These are phyloP conservation scores for Antheraea pernyi DNA, from an alignment of 1,140 invertebrate species.

Conservation along the genomic window DNA sequence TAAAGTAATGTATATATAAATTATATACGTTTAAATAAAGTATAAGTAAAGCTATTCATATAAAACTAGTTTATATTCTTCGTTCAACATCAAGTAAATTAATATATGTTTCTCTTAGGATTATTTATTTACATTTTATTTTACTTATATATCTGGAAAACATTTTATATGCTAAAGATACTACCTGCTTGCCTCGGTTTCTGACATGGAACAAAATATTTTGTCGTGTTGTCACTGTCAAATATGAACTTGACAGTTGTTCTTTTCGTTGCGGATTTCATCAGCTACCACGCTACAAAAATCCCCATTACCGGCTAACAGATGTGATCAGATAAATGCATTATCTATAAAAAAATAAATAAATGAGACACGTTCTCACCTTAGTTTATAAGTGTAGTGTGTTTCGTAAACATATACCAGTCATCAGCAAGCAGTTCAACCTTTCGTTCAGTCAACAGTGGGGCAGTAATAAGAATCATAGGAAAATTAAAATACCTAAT, in stretches of 20 bases:
- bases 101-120: too few relatives aligned
- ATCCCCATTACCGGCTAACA: constrained; percentile 44
- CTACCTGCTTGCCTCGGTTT: too few relatives aligned
- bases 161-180: too few relatives aligned
- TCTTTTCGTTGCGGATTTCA: constrained; percentile 34
- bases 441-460: constrained; percentile 72
- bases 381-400: constrained; percentile 67
- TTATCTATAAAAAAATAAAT: constrained; percentile 26
- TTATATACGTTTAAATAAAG: too few relatives aligned
- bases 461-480: constrained; percentile 87
- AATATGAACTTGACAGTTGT: not conserved
- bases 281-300: constrained; percentile 61
- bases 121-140: too few relatives aligned
- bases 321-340: constrained; percentile 36
- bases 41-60: too few relatives aligned
- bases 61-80: too few relatives aligned
- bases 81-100: too few relatives aligned
- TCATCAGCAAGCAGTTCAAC: constrained; percentile 35
- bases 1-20: too few relatives aligned
- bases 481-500: constrained; percentile 82
- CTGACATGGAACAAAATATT: constrained; percentile 4
- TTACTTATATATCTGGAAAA: too few relatives aligned
- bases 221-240: not conserved
- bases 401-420: constrained; percentile 58
- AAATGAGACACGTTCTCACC: constrained; percentile 65